Base-by-base conservation (phyloP, 2,113 vertebrate genomes). In the Rhea americana region DNA sequence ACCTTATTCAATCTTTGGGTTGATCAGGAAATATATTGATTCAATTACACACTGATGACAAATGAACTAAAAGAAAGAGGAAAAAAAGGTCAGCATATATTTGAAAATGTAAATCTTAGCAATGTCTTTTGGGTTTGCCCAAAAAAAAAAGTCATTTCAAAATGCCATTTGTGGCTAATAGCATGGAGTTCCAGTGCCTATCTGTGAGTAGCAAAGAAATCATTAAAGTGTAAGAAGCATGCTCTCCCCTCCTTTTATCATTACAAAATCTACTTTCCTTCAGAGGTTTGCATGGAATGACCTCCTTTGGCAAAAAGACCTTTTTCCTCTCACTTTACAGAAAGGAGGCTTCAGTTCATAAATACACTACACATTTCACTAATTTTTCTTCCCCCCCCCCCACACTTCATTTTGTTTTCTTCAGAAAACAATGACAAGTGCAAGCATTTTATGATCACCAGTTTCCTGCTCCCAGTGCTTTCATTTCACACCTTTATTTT, bases 1-100 rank as follows among this genome's bases (percentile, higher is more conserved):
- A 99, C 99, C 99, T 99, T 99, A 99, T 99, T 99, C 99, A 99
- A 99, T 99, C 99, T 99, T 98, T 97, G 98, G 98, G 98, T 98
- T 99, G 99, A 99, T 99, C 99, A 98, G 98, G 98, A 99, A 99
- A 99, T 99, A 99, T 99, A 99, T 99, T 98, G 99, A 99, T 99
- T 99, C 99, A 99, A 99, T 99, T 99, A 99, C 98, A 98, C 98
- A 98, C 98, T 98, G 98, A 99, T 99, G 99, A 99, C 99, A 99
- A 99, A 98, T 98, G 98, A 98, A 98, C 98, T 98, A 98, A 98
- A 98, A 98, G 98, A 98, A 98, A 98, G 98, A 98, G 98, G 98
- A 98, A 98, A 99, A 98, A 99, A 99, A 99, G 99, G 99, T 99
- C 99, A 99, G 98, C 98, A 98, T 98, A 98, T 99, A 99, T 99